Evolutionary conservation across 2,888 invertebrate species (phyloP).

Genomic region (Melinopterus prodromus): DNA sequence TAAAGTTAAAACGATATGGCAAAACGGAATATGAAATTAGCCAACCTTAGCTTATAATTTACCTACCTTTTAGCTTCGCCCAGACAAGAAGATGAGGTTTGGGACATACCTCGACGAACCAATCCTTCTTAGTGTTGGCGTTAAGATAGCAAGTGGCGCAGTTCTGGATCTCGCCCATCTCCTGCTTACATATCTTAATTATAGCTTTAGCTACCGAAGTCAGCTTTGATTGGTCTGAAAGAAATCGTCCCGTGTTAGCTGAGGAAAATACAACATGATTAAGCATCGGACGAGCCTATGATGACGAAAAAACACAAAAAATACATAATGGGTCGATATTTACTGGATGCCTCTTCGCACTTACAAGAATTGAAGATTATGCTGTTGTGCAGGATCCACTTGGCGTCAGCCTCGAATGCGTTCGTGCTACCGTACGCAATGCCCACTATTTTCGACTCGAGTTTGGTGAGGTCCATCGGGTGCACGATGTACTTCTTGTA

Average conservation of each 20-base stretch:
- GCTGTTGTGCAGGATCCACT: constrained; percentile 95
- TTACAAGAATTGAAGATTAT: constrained; percentile 89
- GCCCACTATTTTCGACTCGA: constrained; percentile 79
- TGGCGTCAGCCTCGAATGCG: constrained; percentile 87
- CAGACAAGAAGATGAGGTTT: constrained; percentile 91
- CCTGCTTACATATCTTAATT: constrained; percentile 85
- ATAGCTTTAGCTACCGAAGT: constrained; percentile 80
- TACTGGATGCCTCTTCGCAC: constrained; percentile 50
- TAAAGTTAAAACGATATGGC: too few species aligned
- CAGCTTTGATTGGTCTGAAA: constrained; percentile 77
- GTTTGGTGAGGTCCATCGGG: constrained; percentile 83
- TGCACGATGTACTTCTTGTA: constrained; percentile 85
- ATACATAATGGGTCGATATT: background rate
- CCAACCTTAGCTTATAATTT: too few species aligned
- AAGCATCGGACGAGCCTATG: constrained; percentile 13
- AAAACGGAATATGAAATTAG: too few species aligned
- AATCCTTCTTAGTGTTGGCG: constrained; percentile 82
- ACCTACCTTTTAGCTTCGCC: constrained; percentile 89
- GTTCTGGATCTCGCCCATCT: constrained; percentile 91
- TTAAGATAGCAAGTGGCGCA: constrained; percentile 92
- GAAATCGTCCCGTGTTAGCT: background rate
- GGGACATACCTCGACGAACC: constrained; percentile 93
- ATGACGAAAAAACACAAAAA: background rate
- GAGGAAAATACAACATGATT: constrained; percentile 31
- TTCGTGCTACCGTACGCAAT: constrained; percentile 86